Evolutionary conservation across 2,797 vertebrate genomes (phyloP), one percentile per base, ranked within the genome.

Genomic region (Varecia variegata): DNA sequence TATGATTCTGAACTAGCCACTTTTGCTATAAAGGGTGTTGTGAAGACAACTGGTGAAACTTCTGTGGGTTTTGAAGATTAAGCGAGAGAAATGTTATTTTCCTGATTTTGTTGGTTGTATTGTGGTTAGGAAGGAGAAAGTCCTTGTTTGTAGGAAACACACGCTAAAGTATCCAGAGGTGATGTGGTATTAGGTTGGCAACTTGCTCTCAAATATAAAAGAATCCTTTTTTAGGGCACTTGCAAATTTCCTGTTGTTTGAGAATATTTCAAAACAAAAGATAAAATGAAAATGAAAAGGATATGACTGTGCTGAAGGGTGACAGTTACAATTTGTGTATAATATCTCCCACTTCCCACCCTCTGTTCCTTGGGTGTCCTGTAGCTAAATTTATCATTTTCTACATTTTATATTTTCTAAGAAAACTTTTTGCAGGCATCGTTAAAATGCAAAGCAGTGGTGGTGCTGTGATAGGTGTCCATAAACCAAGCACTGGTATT

Each of bases 251-350:
- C 43, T 54, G 6, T 62, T 62, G 27, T 79, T 74, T 74, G 67
- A 85, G n/a, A 73, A 58, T 90, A 50, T 80, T 85, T 95, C 73
- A 62, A 84, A 90, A 68, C 68, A 40, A 45, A 94, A 77, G 32
- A 18, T 47, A 76, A 82, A 92, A 79, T 43, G n/a, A 40, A 54
- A 77, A 45, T n/a, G 56, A 81, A 32, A 56, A 32, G 67, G 32
- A 38, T 21, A 15, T 25, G 45, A 73, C 25, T 76, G 11, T 87
- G 35, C 52, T 45, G 27, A 60, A 25, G 21, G 20, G 12, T 70
- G 23, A 50, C 32, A 11, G n/a, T 58, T 73, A 45, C 15, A 18
- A 7, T 84, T 58, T 56, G 0, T 27, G 12, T 20, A 77, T n/a
- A 15, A 1, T 54, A 45, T 71, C 54, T 25, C 27, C 11, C 5